phyloP scores from a whole-genome alignment of 2,888 invertebrate genomes.

The Tipula confusa region DNA sequence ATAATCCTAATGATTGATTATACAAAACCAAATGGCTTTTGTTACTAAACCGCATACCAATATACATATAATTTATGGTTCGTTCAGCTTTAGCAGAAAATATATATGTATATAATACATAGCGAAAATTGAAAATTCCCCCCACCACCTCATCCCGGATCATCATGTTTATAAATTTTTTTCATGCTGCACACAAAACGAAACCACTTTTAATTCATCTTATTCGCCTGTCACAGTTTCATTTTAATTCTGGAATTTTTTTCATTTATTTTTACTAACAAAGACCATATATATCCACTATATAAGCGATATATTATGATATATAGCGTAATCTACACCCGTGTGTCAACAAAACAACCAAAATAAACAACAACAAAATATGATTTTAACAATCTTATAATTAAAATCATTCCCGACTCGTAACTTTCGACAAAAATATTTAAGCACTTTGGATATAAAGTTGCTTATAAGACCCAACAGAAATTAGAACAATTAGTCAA shows the following conservation, averaged over 20 bases:
- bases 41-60: background rate
- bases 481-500: too few species aligned
- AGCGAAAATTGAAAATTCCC: background rate
- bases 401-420: background rate
- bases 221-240: background rate
- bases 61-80: background rate
- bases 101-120: too few species aligned
- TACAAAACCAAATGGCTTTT: background rate
- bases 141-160: too few species aligned
- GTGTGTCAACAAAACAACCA: background rate
- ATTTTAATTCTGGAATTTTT: background rate
- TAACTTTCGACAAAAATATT: too few species aligned
- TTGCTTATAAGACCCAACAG: too few species aligned
- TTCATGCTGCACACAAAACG: background rate
- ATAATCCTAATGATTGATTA: background rate
- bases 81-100: background rate
- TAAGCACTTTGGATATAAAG: too few species aligned
- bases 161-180: background rate
- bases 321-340: background rate
- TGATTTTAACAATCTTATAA: slow-evolving; percentile 12
- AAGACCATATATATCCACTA: background rate
- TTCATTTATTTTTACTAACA: background rate
- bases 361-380: background rate
- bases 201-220: slow-evolving; percentile 3
- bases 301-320: too few species aligned